phyloP scores from a whole-genome alignment of 2,113 vertebrate genomes.

The Nerophis ophidion region DNA sequence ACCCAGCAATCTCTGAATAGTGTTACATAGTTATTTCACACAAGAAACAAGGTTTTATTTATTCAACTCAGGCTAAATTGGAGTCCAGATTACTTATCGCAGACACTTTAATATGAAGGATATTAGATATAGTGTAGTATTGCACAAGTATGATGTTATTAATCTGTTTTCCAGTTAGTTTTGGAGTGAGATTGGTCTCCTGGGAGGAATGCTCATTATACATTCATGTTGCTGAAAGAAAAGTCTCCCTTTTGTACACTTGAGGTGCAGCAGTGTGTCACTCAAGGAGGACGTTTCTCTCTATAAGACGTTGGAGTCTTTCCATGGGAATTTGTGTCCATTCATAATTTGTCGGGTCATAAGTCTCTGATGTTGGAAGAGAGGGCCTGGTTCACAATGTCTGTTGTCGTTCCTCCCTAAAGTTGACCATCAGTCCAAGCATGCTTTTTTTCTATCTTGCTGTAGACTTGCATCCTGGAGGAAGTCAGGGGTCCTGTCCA shows the following conservation, averaged over 20 bases:
- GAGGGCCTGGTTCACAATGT: too few relatives aligned
- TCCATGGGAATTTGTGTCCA: background rate
- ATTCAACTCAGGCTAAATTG: too few relatives aligned
- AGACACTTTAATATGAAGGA: too few relatives aligned
- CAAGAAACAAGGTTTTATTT: too few relatives aligned
- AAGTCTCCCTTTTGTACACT: background rate
- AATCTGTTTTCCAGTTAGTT: background rate
- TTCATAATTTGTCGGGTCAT: background rate
- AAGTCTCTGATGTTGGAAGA: background rate
- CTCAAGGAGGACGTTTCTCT: background rate
- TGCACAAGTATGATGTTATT: background rate
- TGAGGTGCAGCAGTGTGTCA: background rate
- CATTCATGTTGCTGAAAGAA: background rate
- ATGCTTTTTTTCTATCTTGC: too few relatives aligned
- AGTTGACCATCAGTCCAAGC: background rate
- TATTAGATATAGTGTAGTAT: background rate
- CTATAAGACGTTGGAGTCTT: background rate
- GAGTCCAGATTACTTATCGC: too few relatives aligned
- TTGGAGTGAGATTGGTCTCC: background rate
- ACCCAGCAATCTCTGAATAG: too few relatives aligned
- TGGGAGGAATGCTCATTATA: background rate
- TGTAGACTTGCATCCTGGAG: too few relatives aligned
- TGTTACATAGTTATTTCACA: too few relatives aligned
- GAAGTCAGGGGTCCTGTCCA: too few relatives aligned
- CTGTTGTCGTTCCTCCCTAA: background rate